A percentile compares a stretch with the other conserved stretches of the same genome.
Conservation (phyloP, 1,140 invertebrate species). For the Physella acuta region DNA sequence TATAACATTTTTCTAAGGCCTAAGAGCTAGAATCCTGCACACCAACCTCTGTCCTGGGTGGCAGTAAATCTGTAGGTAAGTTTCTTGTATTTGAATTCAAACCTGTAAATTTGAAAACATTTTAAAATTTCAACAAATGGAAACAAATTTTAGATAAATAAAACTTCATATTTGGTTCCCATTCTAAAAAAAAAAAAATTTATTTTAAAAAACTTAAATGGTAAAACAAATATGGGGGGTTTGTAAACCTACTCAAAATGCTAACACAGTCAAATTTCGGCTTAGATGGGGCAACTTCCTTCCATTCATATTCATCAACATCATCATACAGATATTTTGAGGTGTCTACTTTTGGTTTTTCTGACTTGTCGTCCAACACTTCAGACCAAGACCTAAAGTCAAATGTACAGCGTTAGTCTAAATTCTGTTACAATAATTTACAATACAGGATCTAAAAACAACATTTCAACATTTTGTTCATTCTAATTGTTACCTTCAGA, state of each 20-base stretch:
- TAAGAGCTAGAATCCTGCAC: too few species aligned
- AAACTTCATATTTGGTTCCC: not conserved
- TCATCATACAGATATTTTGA: constrained; percentile 21
- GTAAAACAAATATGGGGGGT: too few species aligned
- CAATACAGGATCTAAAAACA: not conserved
- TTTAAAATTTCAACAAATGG: not conserved
- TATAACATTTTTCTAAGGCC: too few species aligned
- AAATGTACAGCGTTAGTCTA: not conserved
- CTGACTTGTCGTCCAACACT: constrained; percentile 10
- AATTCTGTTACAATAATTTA: not conserved
- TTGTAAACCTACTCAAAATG: constrained; percentile 71
- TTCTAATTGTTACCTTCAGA: too few species aligned
- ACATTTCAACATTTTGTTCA: too few species aligned
- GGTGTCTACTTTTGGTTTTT: constrained; percentile 7
- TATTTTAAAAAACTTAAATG: not conserved
- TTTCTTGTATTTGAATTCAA: constrained; percentile 38
- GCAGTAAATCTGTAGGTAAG: constrained; percentile 20
- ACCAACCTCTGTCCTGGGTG: constrained; percentile 15
- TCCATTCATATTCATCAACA: constrained; percentile 27
- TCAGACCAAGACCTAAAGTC: constrained; percentile 12
- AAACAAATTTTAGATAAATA: not conserved
- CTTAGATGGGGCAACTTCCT: constrained; percentile 12
- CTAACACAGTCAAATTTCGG: constrained; percentile 90
- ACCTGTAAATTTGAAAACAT: constrained; percentile 23
- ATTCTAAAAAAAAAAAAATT: not conserved